These are phyloP conservation scores for Psittacus erithacus DNA, from an alignment of 2,113 vertebrate species.

Conservation along the genomic window DNA sequence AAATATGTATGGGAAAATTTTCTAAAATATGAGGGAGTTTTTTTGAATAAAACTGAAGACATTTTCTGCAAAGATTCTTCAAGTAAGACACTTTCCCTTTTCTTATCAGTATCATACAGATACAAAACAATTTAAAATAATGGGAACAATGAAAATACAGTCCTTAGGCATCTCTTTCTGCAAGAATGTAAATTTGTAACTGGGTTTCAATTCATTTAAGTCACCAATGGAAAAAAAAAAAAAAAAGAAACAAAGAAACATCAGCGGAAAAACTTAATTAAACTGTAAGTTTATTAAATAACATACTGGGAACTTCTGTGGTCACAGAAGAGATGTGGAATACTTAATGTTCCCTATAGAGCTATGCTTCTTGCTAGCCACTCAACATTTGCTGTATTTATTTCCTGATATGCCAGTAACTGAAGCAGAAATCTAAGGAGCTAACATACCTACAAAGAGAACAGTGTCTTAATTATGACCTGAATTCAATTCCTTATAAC, in stretches of 20 bases:
- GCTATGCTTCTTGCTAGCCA: neutral
- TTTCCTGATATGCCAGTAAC: neutral
- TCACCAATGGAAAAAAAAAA: neutral
- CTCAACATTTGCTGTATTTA: neutral
- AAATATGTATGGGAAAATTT: neutral
- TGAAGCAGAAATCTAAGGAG: neutral
- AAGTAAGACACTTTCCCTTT: neutral
- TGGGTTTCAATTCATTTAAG: neutral
- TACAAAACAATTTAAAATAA: neutral
- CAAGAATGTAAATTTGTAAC: neutral
- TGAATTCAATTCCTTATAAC: neutral
- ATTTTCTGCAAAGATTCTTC: neutral
- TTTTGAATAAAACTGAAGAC: neutral
- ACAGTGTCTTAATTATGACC: neutral
- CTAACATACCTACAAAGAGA: neutral
- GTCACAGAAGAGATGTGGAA: neutral
- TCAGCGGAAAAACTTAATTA: neutral
- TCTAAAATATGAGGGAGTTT: neutral
- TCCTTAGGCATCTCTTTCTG: neutral
- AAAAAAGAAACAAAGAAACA: neutral
- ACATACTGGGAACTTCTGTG: neutral
- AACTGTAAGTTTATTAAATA: neutral
- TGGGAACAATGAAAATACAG: neutral
- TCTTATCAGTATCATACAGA: neutral
- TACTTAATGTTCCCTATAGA: neutral